These are phyloP conservation scores for Oncorhynchus kisutch DNA, from an alignment of 2,113 vertebrate genomes.

Conservation along the genomic window DNA sequence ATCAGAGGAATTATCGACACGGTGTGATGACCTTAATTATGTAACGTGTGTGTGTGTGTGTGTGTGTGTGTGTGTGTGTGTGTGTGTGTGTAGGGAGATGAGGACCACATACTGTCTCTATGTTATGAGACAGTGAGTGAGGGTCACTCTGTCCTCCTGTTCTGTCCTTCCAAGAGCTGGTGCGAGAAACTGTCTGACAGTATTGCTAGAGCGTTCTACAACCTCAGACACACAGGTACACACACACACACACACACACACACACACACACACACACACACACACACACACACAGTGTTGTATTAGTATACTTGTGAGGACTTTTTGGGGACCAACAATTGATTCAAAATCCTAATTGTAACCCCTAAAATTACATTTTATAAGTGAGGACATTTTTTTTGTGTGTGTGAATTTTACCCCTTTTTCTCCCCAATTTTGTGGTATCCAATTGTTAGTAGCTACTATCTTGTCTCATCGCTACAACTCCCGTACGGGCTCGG, in stretches of 20 bases:
- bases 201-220: constrained; percentile 89
- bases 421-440: too few species aligned
- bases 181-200: constrained; percentile 93
- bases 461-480: too few species aligned
- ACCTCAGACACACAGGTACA: constrained; percentile 68
- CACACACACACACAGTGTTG: not conserved
- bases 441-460: too few species aligned
- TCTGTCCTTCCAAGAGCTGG: constrained; percentile 97
- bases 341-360: too few species aligned
- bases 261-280: not conserved
- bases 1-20: too few species aligned
- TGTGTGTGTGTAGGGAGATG: constrained; percentile 83
- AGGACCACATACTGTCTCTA: constrained; percentile 91
- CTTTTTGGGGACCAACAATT: too few species aligned
- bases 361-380: too few species aligned
- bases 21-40: too few species aligned
- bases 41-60: not conserved
- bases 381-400: too few species aligned
- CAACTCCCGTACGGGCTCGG: too few species aligned
- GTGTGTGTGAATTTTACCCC: too few species aligned
- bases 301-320: too few species aligned
- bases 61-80: constrained; percentile 23
- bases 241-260: not conserved
- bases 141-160: constrained; percentile 88
- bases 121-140: constrained; percentile 89